Evolutionary conservation across 92 coral and sea anemone species (phyloP), one percentile per base, ranked within the genome.

Genomic region (Scolanthus callimorphus): DNA sequence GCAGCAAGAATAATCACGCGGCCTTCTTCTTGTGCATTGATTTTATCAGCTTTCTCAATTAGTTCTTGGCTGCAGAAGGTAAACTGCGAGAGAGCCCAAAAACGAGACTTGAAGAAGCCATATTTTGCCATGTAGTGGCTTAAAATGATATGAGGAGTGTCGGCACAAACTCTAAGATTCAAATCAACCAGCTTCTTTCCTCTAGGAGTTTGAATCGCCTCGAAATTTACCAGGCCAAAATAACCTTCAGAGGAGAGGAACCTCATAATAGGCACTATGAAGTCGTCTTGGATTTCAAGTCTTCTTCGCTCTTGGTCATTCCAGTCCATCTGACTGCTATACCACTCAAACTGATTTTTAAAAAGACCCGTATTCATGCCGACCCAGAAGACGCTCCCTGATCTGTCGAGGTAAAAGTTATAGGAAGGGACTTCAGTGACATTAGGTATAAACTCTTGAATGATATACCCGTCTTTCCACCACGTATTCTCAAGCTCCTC

Each of bases 121-220:
- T 37, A 31, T 49, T 51, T 49, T 21, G 72, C 72, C 77, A 77
- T 54, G 60, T 62, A 67, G 19, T 61, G 77, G 0, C 71, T 71
- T 2, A 77, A 25, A 19, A 77, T 6, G 3, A 77, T 29, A 37
- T 77, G 72, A 11, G 71, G 54, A 2, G 84, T 77, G 43, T 69
- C 84, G 17, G 65, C 77, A 1, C 84, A 54, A 47, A 77, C 61
- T 45, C 84, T 53, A 20, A 71, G 77, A 61, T 77, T 77, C 0
- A 69, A 22, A 22, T 77, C 84, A 4, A 61, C 63, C 1, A 77
- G 44, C 43, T 61, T 69, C 72, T 51, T 69, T 20, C 49, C 77
- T 11, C 62, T 47, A 37, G 61, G 59, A 15, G 58, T 60, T 25
- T 44, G 19, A 21, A 77, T 20, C 13, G 69, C 54, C 39, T 77